These are phyloP conservation scores for Brachirus orientalis DNA, from an alignment of 2,113 vertebrate species.

Conservation along the genomic window DNA sequence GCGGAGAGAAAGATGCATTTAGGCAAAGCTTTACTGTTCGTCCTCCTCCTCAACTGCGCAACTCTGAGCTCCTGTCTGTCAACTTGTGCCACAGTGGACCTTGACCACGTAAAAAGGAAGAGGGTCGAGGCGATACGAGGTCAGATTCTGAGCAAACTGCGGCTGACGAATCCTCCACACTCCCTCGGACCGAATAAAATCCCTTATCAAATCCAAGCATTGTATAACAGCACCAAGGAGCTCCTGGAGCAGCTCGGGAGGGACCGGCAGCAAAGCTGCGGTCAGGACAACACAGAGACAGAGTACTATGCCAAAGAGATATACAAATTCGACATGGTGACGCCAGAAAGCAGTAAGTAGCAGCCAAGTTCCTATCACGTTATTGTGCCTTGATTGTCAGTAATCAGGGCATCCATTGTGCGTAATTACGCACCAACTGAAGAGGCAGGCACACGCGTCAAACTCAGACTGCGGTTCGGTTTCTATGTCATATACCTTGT, in stretches of 20 bases:
- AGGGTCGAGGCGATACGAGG: conserved; percentile 92
- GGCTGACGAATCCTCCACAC: conserved; percentile 88
- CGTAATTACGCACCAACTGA: conserved; percentile 63
- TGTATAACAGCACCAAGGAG: conserved; percentile 93
- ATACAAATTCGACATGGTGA: conserved; percentile 92
- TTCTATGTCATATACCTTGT: background rate
- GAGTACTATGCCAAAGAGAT: conserved; percentile 96
- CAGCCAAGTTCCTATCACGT: background rate
- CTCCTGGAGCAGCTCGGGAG: conserved; percentile 89
- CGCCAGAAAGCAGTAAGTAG: conserved; percentile 89
- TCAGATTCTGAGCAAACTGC: conserved; percentile 92
- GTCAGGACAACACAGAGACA: conserved; percentile 88
- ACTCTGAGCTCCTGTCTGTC: conserved; percentile 88
- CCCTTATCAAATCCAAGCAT: conserved; percentile 88
- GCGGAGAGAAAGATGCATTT: conserved; percentile 85
- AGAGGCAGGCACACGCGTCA: conserved; percentile 1
- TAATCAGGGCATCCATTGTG: conserved; percentile 4
- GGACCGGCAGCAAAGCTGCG: conserved; percentile 86
- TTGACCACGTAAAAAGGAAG: conserved; percentile 91
- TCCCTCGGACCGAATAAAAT: conserved; percentile 84
- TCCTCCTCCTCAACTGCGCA: conserved; percentile 88
- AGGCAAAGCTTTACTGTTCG: conserved; percentile 85
- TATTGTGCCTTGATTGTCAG: background rate
- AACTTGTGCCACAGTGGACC: conserved; percentile 92
- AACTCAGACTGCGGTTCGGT: background rate